phyloP scores from a whole-genome alignment of 2,797 vertebrate genomes.

The Molothrus ater region DNA sequence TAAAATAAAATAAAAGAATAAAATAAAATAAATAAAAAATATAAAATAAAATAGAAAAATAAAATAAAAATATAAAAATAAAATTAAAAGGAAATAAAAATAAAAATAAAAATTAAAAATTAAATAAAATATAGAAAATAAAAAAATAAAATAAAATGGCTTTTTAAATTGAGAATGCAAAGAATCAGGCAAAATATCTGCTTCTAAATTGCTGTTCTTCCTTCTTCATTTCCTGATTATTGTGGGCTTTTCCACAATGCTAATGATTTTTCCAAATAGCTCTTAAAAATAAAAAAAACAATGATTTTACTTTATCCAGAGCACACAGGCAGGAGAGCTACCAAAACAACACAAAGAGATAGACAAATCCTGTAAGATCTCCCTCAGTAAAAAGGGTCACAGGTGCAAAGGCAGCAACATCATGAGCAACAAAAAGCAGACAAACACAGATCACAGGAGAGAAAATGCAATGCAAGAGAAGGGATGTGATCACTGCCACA shows the following conservation, averaged over 20 bases:
- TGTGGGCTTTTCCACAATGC: background rate
- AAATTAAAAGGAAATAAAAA: background rate
- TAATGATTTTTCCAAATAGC: background rate
- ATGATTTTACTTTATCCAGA: background rate
- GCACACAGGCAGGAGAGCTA: background rate
- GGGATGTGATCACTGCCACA: background rate
- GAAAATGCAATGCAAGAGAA: background rate
- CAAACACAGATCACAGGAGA: background rate
- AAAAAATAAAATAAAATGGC: background rate
- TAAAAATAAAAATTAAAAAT: background rate
- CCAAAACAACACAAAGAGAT: background rate
- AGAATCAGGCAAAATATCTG: background rate
- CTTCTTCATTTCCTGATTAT: conserved; percentile 15
- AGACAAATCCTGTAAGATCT: background rate
- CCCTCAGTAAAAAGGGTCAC: background rate
- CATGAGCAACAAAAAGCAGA: background rate
- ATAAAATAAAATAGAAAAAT: no score
- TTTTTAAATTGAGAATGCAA: background rate
- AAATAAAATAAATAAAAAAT: background rate
- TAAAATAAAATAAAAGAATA: background rate
- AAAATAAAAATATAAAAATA: no score
- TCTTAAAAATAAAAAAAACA: background rate
- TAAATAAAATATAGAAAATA: background rate
- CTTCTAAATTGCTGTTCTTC: background rate
- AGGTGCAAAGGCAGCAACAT: background rate